Evolutionary conservation across 1,140 invertebrate species (phyloP).

Genomic region (Drosophila bipectinata): DNA sequence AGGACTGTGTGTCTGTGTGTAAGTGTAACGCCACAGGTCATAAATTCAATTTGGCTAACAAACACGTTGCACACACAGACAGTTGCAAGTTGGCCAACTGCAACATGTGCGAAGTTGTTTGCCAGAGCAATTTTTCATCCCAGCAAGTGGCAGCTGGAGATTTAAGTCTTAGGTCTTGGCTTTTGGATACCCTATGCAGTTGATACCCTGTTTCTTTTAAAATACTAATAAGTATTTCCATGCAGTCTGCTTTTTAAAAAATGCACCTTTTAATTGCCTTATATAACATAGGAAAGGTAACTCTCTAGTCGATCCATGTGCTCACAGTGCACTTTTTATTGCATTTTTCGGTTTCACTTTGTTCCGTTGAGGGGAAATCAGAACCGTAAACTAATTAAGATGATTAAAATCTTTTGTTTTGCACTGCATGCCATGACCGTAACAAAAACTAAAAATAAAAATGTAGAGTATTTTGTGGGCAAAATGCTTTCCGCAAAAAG

Average conservation of each 20-base stretch:
- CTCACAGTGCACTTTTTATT: conserved; percentile 4
- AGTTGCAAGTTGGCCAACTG: conserved; percentile 49
- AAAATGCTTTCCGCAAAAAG: conserved; percentile 14
- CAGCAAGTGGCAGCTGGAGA: conserved; percentile 44
- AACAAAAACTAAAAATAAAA: not conserved
- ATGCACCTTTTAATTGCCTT: not conserved
- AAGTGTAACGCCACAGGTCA: conserved; percentile 71
- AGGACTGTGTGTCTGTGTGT: conserved; percentile 21
- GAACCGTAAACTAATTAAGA: conserved; percentile 77
- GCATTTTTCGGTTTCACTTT: conserved; percentile 16
- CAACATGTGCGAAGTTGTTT: conserved; percentile 61
- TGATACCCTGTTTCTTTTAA: too few relatives aligned
- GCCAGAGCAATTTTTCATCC: conserved; percentile 60
- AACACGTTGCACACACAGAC: conserved; percentile 58
- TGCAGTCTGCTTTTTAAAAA: too few relatives aligned
- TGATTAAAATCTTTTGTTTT: conserved; percentile 73
- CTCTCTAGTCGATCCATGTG: not conserved
- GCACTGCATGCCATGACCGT: conserved; percentile 8
- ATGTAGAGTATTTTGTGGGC: not conserved
- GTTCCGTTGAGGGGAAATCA: conserved; percentile 43
- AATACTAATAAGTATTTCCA: too few relatives aligned
- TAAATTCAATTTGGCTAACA: conserved; percentile 82
- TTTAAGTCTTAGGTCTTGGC: conserved; percentile 42
- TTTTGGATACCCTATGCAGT: conserved; percentile 27
- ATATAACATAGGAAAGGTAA: too few relatives aligned